These are phyloP conservation scores for Mirounga angustirostris DNA, from an alignment of 2,113 vertebrate genomes.

Conservation along the genomic window DNA sequence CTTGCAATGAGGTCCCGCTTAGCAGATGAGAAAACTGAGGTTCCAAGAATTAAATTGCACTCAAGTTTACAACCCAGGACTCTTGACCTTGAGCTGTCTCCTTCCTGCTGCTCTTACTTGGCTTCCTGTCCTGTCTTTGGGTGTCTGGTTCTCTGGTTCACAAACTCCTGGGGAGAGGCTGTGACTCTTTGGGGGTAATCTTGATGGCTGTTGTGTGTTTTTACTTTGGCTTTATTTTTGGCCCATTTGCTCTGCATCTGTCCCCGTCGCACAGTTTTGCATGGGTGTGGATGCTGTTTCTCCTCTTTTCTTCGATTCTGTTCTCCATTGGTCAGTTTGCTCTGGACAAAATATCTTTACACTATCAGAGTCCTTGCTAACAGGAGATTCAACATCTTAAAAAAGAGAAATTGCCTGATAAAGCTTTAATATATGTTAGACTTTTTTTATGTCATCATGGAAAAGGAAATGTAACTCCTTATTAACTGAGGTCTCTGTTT, in stretches of 20 bases:
- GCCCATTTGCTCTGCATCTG: background rate
- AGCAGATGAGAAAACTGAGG: background rate
- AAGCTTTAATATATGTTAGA: background rate
- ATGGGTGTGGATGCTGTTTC: background rate
- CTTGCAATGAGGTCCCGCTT: background rate
- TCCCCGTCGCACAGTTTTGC: background rate
- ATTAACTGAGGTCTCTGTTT: background rate
- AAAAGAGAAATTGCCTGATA: background rate
- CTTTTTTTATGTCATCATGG: conserved; percentile 33
- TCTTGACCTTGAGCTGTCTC: background rate
- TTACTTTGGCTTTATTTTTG: conserved; percentile 15
- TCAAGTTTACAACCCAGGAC: background rate
- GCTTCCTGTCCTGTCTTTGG: background rate
- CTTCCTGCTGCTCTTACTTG: background rate
- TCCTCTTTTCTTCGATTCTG: background rate
- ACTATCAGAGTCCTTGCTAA: background rate
- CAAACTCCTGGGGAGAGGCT: background rate
- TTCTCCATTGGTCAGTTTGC: background rate
- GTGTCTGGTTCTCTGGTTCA: background rate
- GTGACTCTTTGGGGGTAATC: background rate
- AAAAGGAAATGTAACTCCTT: background rate
- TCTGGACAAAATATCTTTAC: background rate
- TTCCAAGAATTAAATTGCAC: background rate
- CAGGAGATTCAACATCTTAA: background rate
- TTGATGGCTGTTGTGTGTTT: background rate